phyloP scores from a whole-genome alignment of 1,140 invertebrate genomes.

The Cotesia glomerata region DNA sequence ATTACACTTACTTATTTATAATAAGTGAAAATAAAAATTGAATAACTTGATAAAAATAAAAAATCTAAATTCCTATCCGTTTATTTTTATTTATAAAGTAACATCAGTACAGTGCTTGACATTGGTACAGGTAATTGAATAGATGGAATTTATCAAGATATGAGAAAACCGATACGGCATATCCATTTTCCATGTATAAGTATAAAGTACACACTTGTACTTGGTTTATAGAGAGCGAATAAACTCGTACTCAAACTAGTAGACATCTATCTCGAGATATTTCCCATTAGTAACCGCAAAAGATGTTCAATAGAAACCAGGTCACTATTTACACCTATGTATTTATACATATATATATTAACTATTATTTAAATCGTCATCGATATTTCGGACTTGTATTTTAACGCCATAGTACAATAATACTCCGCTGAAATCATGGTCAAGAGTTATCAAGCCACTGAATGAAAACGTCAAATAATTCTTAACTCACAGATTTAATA shows the following conservation, averaged over 20 bases:
- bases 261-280: slow-evolving; percentile 11
- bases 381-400: neutral
- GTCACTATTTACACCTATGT: neutral
- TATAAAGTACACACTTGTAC: neutral
- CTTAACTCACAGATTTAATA: too few species aligned
- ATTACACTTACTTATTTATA: neutral
- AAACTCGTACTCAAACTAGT: neutral
- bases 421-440: too few species aligned
- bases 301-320: slow-evolving; percentile 6
- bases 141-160: neutral
- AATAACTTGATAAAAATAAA: neutral
- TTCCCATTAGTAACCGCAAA: slow-evolving; percentile 1
- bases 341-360: neutral
- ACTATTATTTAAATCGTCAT: slow-evolving; percentile 4
- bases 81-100: neutral
- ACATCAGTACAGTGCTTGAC: neutral
- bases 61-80: neutral
- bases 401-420: too few species aligned
- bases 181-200: neutral
- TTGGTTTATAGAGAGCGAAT: slow-evolving; percentile 8
- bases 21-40: neutral
- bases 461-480: too few species aligned
- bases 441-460: too few species aligned
- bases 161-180: slow-evolving; percentile 5
- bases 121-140: neutral